These are phyloP conservation scores for Gymnocypris eckloni DNA, from an alignment of 2,797 vertebrate species.

Conservation along the genomic window DNA sequence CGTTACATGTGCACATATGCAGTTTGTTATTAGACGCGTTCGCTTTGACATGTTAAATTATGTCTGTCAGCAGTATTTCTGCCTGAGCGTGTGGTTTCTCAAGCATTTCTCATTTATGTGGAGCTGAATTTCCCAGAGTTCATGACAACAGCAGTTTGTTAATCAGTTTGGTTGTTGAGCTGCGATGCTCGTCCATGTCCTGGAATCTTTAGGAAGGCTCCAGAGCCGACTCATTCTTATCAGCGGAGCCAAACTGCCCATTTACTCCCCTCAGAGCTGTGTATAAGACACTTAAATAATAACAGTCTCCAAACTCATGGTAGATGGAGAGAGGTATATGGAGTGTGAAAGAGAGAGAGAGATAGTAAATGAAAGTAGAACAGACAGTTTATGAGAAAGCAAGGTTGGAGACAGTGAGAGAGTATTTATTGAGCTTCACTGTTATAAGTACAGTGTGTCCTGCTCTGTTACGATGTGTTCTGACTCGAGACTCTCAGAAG, in stretches of 20 bases:
- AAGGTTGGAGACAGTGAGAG: background rate
- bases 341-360: conserved; percentile 9
- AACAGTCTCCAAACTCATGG: background rate
- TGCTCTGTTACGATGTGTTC: background rate
- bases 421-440: background rate
- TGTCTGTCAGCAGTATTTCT: conserved; percentile 24
- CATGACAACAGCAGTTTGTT: conserved; percentile 24
- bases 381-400: background rate
- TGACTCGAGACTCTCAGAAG: background rate
- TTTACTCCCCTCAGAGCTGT: conserved; percentile 6
- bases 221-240: conserved; percentile 4
- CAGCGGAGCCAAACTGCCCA: background rate
- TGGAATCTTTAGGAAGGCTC: conserved; percentile 1
- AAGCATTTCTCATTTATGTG: conserved; percentile 4
- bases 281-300: conserved; percentile 1
- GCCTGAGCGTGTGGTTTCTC: background rate
- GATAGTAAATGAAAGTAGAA: background rate
- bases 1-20: background rate
- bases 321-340: conserved; percentile 10
- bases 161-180: conserved; percentile 15
- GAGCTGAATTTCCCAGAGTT: conserved; percentile 1
- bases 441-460: background rate
- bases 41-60: conserved; percentile 1
- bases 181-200: background rate
- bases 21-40: conserved; percentile 1